Conservation (phyloP, 2,888 invertebrate genomes). For the Lasioglossum morio region DNA sequence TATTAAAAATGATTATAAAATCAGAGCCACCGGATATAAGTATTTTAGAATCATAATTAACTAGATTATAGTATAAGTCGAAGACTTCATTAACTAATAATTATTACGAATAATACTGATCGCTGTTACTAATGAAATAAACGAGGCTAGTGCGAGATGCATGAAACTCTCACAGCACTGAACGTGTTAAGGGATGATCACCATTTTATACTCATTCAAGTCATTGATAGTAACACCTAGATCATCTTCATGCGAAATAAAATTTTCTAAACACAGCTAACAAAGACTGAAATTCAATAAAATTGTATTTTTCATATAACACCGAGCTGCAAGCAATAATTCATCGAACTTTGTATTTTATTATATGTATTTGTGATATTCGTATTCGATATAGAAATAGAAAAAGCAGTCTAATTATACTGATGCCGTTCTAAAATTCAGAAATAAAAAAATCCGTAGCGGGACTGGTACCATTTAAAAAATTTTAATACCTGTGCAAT, state of each 20-base stretch:
- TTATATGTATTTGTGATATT: background rate
- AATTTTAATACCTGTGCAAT: background rate
- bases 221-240: background rate
- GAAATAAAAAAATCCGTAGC: background rate
- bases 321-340: background rate
- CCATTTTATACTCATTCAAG: background rate
- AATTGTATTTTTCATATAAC: background rate
- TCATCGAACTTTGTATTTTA: constrained; percentile 1
- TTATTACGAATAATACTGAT: background rate
- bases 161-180: background rate
- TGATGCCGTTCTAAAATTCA: background rate
- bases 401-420: background rate
- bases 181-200: background rate
- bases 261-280: background rate
- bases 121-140: background rate
- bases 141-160: background rate
- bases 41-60: background rate
- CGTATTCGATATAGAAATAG: background rate
- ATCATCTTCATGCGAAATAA: background rate
- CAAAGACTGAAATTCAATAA: background rate
- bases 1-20: background rate
- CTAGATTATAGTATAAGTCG: background rate
- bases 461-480: background rate
- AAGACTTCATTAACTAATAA: constrained; percentile 1
- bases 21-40: background rate